A percentile compares a stretch with the other conserved stretches of the same genome.
phyloP scores from a whole-genome alignment of 2,113 vertebrate species.

The Zapus hudsonius region DNA sequence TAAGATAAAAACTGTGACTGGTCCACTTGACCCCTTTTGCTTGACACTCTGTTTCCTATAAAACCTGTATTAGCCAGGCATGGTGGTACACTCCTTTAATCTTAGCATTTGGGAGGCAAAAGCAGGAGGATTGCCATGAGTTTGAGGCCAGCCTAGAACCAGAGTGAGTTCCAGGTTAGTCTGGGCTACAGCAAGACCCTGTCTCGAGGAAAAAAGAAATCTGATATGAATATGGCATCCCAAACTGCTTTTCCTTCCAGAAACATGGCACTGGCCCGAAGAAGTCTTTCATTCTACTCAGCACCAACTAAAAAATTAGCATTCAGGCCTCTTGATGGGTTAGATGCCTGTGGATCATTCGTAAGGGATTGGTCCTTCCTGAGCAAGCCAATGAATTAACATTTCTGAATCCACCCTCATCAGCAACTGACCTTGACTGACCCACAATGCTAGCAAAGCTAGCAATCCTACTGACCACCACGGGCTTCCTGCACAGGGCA shows the following conservation, averaged over 20 bases:
- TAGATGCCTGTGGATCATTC: background rate
- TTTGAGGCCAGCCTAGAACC: too few species aligned
- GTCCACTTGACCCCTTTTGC: background rate
- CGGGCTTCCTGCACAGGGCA: background rate
- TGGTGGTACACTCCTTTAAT: too few species aligned
- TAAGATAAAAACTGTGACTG: background rate
- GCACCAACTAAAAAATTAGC: slow-evolving; percentile 26
- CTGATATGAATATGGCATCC: background rate
- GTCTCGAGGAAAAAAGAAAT: too few species aligned
- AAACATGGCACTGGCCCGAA: background rate
- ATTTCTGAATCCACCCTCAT: slow-evolving; percentile 2
- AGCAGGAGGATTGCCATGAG: too few species aligned
- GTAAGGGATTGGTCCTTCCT: background rate
- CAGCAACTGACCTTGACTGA: background rate
- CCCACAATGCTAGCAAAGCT: background rate
- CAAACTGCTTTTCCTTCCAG: slow-evolving; percentile 17
- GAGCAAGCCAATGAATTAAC: background rate
- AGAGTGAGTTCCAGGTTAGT: too few species aligned
- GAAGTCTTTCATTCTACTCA: background rate
- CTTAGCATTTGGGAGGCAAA: too few species aligned
- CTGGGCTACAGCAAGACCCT: too few species aligned
- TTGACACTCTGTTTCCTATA: background rate
- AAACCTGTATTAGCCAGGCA: too few species aligned
- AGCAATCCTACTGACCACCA: background rate
- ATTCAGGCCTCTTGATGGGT: background rate